These are phyloP conservation scores for Hirudinaria manillensis DNA, from an alignment of 2,888 invertebrate genomes.

Conservation along the genomic window DNA sequence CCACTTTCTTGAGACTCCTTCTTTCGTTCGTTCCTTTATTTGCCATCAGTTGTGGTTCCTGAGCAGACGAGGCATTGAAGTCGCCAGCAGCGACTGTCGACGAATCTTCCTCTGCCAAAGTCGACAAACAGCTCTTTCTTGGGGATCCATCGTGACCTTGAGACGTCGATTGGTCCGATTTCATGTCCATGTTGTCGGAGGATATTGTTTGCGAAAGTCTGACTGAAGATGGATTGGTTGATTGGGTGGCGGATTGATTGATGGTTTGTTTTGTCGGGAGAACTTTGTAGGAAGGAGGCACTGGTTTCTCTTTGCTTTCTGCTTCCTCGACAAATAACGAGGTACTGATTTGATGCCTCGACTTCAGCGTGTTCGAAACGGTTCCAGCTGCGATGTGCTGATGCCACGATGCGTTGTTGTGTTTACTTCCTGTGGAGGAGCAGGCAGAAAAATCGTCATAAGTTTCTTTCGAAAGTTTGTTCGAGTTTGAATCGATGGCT, in stretches of 20 bases:
- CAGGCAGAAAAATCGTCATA: not conserved
- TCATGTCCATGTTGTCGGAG: no score
- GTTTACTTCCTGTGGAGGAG: not conserved
- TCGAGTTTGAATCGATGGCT: conserved; percentile 36
- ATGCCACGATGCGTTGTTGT: no score
- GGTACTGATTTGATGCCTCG: no score
- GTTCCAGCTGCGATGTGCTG: no score
- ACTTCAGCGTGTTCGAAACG: no score
- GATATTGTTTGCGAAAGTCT: not conserved
- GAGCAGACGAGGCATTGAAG: not conserved
- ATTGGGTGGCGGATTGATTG: not conserved
- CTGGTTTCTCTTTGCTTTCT: not conserved
- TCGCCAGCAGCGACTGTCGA: not conserved
- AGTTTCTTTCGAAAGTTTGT: not conserved
- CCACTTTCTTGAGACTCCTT: not conserved
- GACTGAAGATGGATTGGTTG: not conserved
- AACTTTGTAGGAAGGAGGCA: not conserved
- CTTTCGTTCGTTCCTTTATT: not conserved
- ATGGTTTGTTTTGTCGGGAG: not conserved
- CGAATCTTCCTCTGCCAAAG: conserved; percentile 26
- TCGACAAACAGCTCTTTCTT: conserved; percentile 16
- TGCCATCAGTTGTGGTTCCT: not conserved
- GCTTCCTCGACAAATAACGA: not conserved
- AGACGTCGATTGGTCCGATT: not conserved
- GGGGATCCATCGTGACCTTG: conserved; percentile 3